Evolutionary conservation across 1,140 invertebrate species (phyloP), one percentile per base, ranked within the genome.

Genomic region (Aplysia californica): DNA sequence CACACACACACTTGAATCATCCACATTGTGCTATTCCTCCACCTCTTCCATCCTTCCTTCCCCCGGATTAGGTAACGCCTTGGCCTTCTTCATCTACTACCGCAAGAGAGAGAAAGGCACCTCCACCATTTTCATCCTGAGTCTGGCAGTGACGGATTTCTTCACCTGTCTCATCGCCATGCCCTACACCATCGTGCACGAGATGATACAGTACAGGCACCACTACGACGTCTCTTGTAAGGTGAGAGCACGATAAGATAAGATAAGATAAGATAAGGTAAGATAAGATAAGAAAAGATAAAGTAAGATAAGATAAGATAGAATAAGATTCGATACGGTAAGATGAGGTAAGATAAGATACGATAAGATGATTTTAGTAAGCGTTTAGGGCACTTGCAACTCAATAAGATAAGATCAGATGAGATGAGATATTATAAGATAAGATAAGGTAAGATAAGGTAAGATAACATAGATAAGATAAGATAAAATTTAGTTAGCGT

Each of bases 41-140:
- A n/a, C n/a, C n/a, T n/a, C n/a, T n/a, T n/a, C n/a, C 44, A n/a
- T 50, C 44, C 44, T 50, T 15, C 44, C 10, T 50, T 15, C 44
- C n/a, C 44, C 44, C n/a, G 10, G 10, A 10, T 4, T 50, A 71
- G 87, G 87, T 31, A 88, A 88, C 71, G 74, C 85, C 15, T 44
- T 87, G 4, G 87, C 87, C 31, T 80, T 86, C 36, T 78, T 85
- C 67, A 86, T 88, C 15, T 88, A 86, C 76, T 84, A 77, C 56
- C 71, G 82, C 55, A 84, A 84, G 71, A 71, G 79, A 38, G 86
- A 88, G 71, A 83, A 82, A 50, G 77, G 78, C 3, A 83, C 84
- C 20, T 86, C 85, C 21, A 85, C 82, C 20, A 73, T 87, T 15
- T 87, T 85, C 78, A 87, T 87, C 58, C 72, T 87, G 15, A 78